Conservation (phyloP, 2,888 invertebrate species). For the Ophion costatus region DNA sequence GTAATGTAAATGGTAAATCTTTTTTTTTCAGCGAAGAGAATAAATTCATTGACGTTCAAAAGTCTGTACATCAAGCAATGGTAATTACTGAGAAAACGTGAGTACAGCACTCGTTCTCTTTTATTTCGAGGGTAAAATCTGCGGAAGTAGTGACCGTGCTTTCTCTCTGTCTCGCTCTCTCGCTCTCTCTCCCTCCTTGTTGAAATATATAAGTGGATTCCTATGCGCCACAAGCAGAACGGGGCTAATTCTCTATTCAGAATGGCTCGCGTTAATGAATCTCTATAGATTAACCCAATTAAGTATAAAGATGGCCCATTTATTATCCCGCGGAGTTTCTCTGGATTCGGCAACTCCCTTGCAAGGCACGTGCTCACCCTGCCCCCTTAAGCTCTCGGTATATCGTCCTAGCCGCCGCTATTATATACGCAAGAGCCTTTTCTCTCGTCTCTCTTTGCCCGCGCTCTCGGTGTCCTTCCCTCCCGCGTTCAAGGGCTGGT, state of each 20-base stretch:
- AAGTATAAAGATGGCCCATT: constrained; percentile 76
- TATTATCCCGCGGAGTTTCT: constrained; percentile 69
- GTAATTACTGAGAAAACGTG: constrained; percentile 59
- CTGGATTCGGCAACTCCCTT: constrained; percentile 21
- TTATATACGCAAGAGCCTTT: constrained; percentile 14
- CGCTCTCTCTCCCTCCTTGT: constrained; percentile 2
- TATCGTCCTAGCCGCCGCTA: not conserved
- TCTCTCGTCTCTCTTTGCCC: constrained; percentile 14
- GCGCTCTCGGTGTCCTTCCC: constrained; percentile 19
- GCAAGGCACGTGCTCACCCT: constrained; percentile 18
- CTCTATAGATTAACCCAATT: constrained; percentile 79
- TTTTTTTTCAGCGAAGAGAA: constrained; percentile 20
- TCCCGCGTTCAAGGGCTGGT: constrained; percentile 4
- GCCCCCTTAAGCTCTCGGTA: not conserved
- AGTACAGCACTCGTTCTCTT: constrained; percentile 25
- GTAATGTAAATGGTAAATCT: not conserved
- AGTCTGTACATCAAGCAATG: constrained; percentile 49
- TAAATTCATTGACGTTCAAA: constrained; percentile 43
- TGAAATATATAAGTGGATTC: constrained; percentile 60
- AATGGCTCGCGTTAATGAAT: constrained; percentile 75
- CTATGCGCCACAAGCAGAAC: constrained; percentile 56
- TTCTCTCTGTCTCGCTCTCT: not conserved
- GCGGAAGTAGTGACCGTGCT: not conserved
- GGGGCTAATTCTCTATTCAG: constrained; percentile 74
- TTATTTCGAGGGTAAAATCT: constrained; percentile 45